These are phyloP conservation scores for Prunella fulvescens DNA, from an alignment of 2,113 vertebrate genomes.

Conservation along the genomic window DNA sequence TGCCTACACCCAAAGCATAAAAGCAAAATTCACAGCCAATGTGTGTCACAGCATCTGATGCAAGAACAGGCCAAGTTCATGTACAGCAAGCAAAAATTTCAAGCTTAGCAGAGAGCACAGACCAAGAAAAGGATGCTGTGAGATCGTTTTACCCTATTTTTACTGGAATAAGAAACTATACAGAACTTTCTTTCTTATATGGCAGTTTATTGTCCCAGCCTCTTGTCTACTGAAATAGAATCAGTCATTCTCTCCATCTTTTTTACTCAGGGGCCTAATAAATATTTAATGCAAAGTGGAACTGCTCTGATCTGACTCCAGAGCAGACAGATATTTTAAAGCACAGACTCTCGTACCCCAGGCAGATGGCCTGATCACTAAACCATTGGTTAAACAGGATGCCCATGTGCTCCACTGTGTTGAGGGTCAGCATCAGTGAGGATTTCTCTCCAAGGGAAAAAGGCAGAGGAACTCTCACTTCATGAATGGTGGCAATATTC, in stretches of 20 bases:
- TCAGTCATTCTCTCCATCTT: neutral
- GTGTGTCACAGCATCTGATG: neutral
- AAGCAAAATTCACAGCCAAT: neutral
- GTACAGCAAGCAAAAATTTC: neutral
- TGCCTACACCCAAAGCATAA: neutral
- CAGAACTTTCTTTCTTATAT: neutral
- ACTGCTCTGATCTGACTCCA: neutral
- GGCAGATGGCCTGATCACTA: neutral
- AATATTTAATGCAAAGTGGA: slow-evolving; percentile 19
- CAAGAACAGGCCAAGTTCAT: neutral
- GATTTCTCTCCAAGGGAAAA: neutral
- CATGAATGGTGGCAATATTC: neutral
- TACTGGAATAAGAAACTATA: neutral
- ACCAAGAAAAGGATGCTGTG: neutral
- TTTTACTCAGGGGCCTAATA: slow-evolving; percentile 1
- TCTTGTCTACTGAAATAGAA: neutral
- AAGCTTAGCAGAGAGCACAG: neutral
- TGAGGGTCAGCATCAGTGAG: neutral
- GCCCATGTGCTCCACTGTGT: neutral
- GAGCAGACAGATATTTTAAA: neutral
- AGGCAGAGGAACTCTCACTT: neutral
- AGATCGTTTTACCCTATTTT: neutral
- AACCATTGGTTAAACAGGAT: neutral
- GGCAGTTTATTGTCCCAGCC: neutral
- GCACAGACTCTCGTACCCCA: neutral